Percentiles rank a stretch among this genome's conserved stretches.
These are phyloP conservation scores for Dipodomys ordii DNA, from an alignment of 2,113 vertebrate genomes.

Conservation along the genomic window DNA sequence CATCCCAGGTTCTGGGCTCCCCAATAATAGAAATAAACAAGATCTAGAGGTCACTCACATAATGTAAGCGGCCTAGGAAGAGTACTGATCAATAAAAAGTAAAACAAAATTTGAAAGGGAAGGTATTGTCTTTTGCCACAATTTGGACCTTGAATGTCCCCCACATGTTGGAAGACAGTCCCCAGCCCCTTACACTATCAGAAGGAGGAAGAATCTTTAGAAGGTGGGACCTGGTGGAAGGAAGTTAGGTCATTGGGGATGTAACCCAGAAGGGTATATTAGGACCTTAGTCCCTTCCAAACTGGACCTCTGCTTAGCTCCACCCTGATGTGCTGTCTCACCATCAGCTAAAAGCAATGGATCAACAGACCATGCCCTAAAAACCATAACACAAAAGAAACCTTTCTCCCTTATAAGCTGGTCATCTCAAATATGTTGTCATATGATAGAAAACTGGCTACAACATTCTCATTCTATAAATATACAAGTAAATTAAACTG, in stretches of 20 bases:
- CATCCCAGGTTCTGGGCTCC: neutral
- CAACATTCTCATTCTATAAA: neutral
- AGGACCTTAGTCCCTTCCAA: neutral
- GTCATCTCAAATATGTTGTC: neutral
- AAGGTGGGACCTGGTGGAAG: neutral
- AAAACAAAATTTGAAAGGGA: neutral
- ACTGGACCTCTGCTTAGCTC: neutral
- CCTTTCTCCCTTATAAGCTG: neutral
- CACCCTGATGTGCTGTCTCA: neutral
- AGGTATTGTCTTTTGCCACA: neutral
- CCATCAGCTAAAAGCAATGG: neutral
- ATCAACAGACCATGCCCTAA: neutral
- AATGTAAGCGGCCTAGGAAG: neutral
- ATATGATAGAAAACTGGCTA: neutral
- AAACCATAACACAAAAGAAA: neutral
- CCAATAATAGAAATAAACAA: neutral
- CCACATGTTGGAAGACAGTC: neutral
- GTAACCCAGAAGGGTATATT: neutral
- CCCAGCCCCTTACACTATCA: neutral
- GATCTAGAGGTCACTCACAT: too few relatives aligned
- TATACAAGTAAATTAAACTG: neutral
- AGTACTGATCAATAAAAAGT: neutral
- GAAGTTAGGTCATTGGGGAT: neutral
- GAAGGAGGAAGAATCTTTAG: neutral
- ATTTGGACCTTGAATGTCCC: neutral